Evolutionary conservation across 2,888 invertebrate genomes (phyloP).

Genomic region (Morpho deidamia): DNA sequence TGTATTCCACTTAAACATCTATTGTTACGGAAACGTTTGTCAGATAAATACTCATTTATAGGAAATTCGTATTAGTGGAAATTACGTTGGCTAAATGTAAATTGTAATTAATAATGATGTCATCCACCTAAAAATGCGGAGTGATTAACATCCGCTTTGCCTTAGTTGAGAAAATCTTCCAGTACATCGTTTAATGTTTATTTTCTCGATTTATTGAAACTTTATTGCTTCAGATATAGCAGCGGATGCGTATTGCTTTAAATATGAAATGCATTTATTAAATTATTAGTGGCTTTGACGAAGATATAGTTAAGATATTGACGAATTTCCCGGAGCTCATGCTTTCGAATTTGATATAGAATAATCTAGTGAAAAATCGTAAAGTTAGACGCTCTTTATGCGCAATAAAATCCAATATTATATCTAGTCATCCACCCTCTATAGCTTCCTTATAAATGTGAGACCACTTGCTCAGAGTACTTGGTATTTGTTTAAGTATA

Average conservation of each 20-base stretch:
- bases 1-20: not conserved
- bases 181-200: not conserved
- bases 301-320: too few species aligned
- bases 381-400: too few species aligned
- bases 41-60: not conserved
- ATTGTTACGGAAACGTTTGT: not conserved
- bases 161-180: not conserved
- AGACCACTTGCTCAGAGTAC: too few species aligned
- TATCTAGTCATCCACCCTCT: too few species aligned
- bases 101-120: slow-evolving; percentile 21
- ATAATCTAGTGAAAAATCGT: too few species aligned
- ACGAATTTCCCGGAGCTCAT: too few species aligned
- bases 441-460: too few species aligned
- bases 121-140: slow-evolving; percentile 8
- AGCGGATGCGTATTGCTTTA: not conserved
- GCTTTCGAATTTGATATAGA: too few species aligned
- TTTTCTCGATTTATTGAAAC: not conserved
- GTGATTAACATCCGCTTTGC: not conserved
- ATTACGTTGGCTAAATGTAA: slow-evolving; percentile 23
- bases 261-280: not conserved
- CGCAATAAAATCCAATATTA: too few species aligned
- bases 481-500: too few species aligned
- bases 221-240: not conserved
- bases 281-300: too few species aligned
- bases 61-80: slow-evolving; percentile 21